A percentile compares a stretch with the other conserved stretches of the same genome.
Conservation (phyloP, 1,140 invertebrate genomes). For the Sarcophaga peregrina region DNA sequence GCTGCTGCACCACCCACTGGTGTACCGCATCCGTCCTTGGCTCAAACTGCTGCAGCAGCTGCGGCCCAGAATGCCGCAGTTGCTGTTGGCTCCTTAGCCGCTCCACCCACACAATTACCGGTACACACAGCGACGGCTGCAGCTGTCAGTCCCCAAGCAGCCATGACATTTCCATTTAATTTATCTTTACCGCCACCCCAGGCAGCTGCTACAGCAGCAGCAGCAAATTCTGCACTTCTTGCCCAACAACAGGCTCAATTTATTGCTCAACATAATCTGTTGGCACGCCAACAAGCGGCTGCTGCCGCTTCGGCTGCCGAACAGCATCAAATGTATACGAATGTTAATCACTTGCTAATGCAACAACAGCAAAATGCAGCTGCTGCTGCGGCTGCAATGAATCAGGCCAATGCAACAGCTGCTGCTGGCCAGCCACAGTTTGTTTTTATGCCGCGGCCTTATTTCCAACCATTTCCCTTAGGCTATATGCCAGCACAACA, state of each 20-base stretch:
- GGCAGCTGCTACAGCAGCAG: conserved; percentile 45
- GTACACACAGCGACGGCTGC: conserved; percentile 44
- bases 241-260: conserved; percentile 65
- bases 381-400: conserved; percentile 49
- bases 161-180: conserved; percentile 55
- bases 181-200: conserved; percentile 51
- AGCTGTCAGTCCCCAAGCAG: conserved; percentile 42
- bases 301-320: conserved; percentile 59
- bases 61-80: conserved; percentile 46
- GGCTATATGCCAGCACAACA: conserved; percentile 54
- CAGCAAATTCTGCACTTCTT: conserved; percentile 55
- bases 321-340: conserved; percentile 58
- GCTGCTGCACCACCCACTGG: conserved; percentile 26
- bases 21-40: conserved; percentile 42
- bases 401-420: background rate
- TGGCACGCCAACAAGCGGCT: conserved; percentile 61
- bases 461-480: conserved; percentile 62
- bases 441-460: conserved; percentile 61
- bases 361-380: conserved; percentile 52
- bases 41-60: conserved; percentile 31
- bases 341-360: conserved; percentile 58
- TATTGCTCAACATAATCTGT: conserved; percentile 63
- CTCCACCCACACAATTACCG: conserved; percentile 45
- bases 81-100: conserved; percentile 44
- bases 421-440: conserved; percentile 56